phyloP scores from a whole-genome alignment of 1,140 invertebrate genomes.

The Arctopsyche grandis region DNA sequence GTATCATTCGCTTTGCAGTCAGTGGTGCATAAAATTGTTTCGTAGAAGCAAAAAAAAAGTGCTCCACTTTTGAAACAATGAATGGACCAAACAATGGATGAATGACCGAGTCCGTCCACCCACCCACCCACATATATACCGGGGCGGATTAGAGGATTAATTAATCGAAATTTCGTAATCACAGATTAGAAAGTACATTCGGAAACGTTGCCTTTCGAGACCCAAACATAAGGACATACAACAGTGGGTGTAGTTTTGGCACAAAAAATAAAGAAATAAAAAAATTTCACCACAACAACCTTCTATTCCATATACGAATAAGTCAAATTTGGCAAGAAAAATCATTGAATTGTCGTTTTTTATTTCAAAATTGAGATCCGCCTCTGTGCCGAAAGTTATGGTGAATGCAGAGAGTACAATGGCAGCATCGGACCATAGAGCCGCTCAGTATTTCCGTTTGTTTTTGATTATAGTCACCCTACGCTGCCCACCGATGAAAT shows the following conservation, averaged over 20 bases:
- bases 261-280: not conserved
- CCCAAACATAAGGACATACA: not conserved
- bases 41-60: not conserved
- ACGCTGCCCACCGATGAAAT: not conserved
- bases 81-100: slow-evolving; percentile 32
- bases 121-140: not conserved
- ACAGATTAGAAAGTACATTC: not conserved
- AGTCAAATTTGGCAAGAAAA: not conserved
- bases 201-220: not conserved
- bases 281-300: not conserved
- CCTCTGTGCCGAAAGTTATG: not conserved
- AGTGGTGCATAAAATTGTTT: not conserved
- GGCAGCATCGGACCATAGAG: slow-evolving; percentile 50
- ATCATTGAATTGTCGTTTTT: not conserved
- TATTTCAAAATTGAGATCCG: not conserved
- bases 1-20: not conserved
- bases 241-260: not conserved
- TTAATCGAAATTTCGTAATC: not conserved
- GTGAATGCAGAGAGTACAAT: slow-evolving; percentile 34
- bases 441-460: slow-evolving; percentile 45
- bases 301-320: not conserved
- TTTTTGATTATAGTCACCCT: slow-evolving; percentile 37
- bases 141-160: not conserved
- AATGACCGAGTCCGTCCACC: slow-evolving; percentile 33
- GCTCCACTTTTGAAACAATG: slow-evolving; percentile 32